Conservation (phyloP, 2,797 vertebrate species). For the Lagorchestes hirsutus region DNA sequence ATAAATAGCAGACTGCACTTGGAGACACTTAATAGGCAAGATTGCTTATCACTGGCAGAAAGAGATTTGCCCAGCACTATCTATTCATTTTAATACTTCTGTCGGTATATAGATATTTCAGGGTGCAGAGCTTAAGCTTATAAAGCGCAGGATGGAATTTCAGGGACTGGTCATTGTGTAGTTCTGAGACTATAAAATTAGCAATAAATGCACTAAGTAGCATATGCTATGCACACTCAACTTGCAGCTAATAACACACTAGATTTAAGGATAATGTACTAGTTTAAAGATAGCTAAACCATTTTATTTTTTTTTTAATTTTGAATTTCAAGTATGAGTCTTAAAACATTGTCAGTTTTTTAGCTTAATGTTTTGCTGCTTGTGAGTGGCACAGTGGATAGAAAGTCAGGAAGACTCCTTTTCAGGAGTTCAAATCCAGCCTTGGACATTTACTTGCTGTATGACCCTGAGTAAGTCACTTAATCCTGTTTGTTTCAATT, state of each 20-base stretch:
- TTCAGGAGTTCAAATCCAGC: not conserved
- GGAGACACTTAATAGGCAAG: constrained; percentile 65
- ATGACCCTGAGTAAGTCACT: not conserved
- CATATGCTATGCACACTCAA: constrained; percentile 8
- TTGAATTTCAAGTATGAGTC: constrained; percentile 36
- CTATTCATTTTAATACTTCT: constrained; percentile 35
- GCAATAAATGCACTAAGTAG: constrained; percentile 43
- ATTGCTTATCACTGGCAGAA: constrained; percentile 49
- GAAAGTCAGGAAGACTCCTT: not conserved
- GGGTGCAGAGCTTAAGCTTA: not conserved
- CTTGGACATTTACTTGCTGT: too few relatives aligned
- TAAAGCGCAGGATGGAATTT: constrained; percentile 24
- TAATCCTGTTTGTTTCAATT: not conserved
- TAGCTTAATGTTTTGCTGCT: not conserved
- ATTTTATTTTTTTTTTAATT: constrained; percentile 38
- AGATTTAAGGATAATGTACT: constrained; percentile 40
- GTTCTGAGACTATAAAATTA: not conserved
- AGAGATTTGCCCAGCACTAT: constrained; percentile 57
- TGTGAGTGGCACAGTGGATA: not conserved
- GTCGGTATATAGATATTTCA: constrained; percentile 13
- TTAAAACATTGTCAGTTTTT: constrained; percentile 39
- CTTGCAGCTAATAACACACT: constrained; percentile 52
- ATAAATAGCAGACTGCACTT: not conserved
- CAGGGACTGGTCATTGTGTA: constrained; percentile 41
- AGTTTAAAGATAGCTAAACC: not conserved